Evolutionary conservation across 2,797 vertebrate species (phyloP), one percentile per base, ranked within the genome.

Genomic region (Amblyraja radiata): DNA sequence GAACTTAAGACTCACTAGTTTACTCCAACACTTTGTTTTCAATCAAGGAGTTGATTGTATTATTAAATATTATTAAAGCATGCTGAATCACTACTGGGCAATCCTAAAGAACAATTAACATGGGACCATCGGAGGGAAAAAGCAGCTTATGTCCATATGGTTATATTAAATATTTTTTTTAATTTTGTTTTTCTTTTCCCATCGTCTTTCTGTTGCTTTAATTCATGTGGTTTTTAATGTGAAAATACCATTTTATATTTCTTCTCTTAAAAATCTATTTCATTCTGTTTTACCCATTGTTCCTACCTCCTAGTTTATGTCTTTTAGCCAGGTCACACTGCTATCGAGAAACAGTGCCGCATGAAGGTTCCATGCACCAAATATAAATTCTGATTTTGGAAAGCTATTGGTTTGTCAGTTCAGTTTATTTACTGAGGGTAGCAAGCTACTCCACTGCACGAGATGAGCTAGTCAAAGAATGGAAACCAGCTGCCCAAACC

Each of bases 401-500:
- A 95, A 95, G 94, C 94, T 94, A 95, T 96, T 96, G 97, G 96
- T 97, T 97, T 97, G 96, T 96, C 95, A 96, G 46, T 46, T 61
- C 94, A 95, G 96, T 95, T 73, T 95, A 97, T 96, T 96, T 96
- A 95, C 95, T 94, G 94, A 96, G 95, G 95, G 95, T 96, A 73
- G 95, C 95, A 95, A 95, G 94, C 94, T 95, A 94, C 94, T 95
- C 95, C 93, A 94, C 94, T 79, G 94, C 81, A n/a, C 78, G 95
- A 94, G 93, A 95, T 94, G 95, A 95, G 95, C 94, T 95, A 96
- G 97, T 96, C 96, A 97, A 96, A 97, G 96, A 97, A 96, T 97
- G 97, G 95, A 95, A 97, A 98, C 97, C 98, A 99, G 98, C 98
- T 99, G 98, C 97, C 96, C 96, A 94, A 95, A 95, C 95, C 96